Evolutionary conservation across 2,888 invertebrate genomes (phyloP).

Genomic region (Mimas tiliae): DNA sequence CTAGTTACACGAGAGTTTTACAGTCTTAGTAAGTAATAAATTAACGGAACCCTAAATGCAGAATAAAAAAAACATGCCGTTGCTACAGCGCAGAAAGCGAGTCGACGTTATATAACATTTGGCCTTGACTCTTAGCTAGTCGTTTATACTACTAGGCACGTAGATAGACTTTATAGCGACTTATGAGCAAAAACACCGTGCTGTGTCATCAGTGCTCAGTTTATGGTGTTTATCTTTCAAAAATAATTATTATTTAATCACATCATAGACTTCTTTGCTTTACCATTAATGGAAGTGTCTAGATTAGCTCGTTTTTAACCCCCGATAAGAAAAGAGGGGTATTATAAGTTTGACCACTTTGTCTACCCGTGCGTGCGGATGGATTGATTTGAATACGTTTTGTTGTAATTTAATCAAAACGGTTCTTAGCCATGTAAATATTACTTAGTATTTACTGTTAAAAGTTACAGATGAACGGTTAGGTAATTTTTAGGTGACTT

Average conservation of each 20-base stretch:
- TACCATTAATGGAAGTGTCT: too few relatives aligned
- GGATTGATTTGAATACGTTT: too few relatives aligned
- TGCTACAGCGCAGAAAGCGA: conserved; percentile 31
- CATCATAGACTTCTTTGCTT: conserved; percentile 1
- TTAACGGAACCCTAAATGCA: conserved; percentile 1
- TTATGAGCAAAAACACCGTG: conserved; percentile 3
- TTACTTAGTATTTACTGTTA: too few relatives aligned
- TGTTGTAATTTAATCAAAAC: too few relatives aligned
- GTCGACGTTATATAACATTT: conserved; percentile 40
- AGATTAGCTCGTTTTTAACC: too few relatives aligned
- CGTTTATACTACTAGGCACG: conserved; percentile 31
- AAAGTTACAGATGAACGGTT: too few relatives aligned
- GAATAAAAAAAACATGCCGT: conserved; percentile 22
- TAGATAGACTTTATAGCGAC: conserved; percentile 11
- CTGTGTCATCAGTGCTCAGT: conserved; percentile 20
- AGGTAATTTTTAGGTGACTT: too few relatives aligned
- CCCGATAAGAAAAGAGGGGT: too few relatives aligned
- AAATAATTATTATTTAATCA: conserved; percentile 18
- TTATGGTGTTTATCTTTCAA: conserved; percentile 17
- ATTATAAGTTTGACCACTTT: too few relatives aligned
- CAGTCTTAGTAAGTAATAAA: neutral
- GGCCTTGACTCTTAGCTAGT: conserved; percentile 44
- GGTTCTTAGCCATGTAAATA: too few relatives aligned
- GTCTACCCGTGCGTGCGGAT: too few relatives aligned
- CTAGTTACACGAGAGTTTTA: too few relatives aligned